Evolutionary conservation across 1,140 invertebrate species (phyloP), one percentile per base, ranked within the genome.

Genomic region (Sitobion miscanthi): DNA sequence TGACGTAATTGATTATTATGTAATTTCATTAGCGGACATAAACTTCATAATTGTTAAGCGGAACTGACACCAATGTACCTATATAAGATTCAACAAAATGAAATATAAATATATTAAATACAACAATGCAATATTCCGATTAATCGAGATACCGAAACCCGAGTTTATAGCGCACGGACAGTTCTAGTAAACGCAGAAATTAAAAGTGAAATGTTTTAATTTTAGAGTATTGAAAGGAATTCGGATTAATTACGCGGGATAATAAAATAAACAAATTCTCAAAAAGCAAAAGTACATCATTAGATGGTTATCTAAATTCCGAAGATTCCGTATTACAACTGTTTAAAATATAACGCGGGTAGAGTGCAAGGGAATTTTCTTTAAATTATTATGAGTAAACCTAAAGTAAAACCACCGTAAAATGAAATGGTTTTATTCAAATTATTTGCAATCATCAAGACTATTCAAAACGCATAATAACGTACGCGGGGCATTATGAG

Each of bases 231-330:
- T 86, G 14, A 30, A 86, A 47, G 45, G 85, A 86, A 86, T 86
- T 86, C 25, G 45, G 2, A 47, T 30, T 47, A 49, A 49, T 49
- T 21, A 49, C 45, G 0, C 14, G 6, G 38, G 8, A 86, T 86
- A 86, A 86, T 86, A 25, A 77, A 45, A 42, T 86, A n/a, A 86
- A 86, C 14, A 86, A 45, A 86, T 86, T 86, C 85, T 86, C 14
- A 47, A 86, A 85, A 86, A 35, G 11, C 62, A 77, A 86, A 86
- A 47, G 25, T 45, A 86, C 45, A 30, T 52, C 17, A 87, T 87
- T 87, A 49, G 25, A 87, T 21, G 30, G 86, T 87, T n/a, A 23
- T 87, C 47, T 49, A n/a, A 49, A 87, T 87, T 87, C 86, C 86
- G 7, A 49, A 87, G 17, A 87, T 87, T 87, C 86, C 23, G 5